Conservation (phyloP, 2,113 vertebrate species). For the Notothenia rossii region DNA sequence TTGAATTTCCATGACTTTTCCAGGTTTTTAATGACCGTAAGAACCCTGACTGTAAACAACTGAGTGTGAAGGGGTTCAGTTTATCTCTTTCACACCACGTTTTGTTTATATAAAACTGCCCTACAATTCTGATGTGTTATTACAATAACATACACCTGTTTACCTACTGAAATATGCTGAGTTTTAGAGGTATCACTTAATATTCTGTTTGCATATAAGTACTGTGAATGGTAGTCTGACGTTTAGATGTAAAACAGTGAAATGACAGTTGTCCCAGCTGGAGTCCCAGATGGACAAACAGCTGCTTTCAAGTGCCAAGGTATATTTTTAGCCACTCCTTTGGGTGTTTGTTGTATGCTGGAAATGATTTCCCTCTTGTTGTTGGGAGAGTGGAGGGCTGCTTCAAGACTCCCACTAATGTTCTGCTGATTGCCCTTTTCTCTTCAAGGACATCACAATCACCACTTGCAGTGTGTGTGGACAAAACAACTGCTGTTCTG, state of each 20-base stretch:
- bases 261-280: constrained; percentile 11
- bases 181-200: background rate
- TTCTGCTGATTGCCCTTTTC: constrained; percentile 23
- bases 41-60: background rate
- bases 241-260: background rate
- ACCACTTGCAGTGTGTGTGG: background rate
- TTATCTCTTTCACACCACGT: background rate
- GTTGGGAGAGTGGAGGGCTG: background rate
- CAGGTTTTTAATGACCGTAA: no score
- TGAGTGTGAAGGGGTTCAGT: background rate
- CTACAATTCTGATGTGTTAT: no score
- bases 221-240: background rate
- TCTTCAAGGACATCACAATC: constrained; percentile 4
- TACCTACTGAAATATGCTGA: no score
- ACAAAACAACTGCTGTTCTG: background rate
- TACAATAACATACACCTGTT: no score
- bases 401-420: constrained; percentile 1
- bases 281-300: constrained; percentile 46
- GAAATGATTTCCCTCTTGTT: constrained; percentile 3
- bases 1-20: no score
- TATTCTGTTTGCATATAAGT: background rate
- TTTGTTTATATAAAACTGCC: no score
- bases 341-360: constrained; percentile 1
- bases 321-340: constrained; percentile 52
- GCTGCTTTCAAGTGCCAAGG: constrained; percentile 34